Percentiles rank a stretch among this genome's conserved stretches.
Evolutionary conservation across 1,140 invertebrate genomes (phyloP).

Genomic region (Ooceraea biroi): DNA sequence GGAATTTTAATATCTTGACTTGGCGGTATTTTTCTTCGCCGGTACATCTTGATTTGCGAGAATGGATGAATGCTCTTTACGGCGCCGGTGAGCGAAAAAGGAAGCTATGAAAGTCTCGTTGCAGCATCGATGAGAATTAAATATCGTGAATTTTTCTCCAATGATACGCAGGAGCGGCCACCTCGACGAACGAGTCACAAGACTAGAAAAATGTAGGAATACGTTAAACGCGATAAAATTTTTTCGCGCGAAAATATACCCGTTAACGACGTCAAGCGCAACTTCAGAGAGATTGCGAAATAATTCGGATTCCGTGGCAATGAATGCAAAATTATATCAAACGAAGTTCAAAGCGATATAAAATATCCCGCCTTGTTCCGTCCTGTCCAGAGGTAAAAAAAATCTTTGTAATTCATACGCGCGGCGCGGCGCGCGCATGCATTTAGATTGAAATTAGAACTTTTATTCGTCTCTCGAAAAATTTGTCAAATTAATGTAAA

Average conservation of each 20-base stretch:
- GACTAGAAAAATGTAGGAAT: constrained; percentile 60
- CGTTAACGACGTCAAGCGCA: constrained; percentile 61
- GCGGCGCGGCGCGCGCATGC: background rate
- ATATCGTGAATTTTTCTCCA: constrained; percentile 64
- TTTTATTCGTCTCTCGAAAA: constrained; percentile 56
- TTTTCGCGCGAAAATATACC: constrained; percentile 61
- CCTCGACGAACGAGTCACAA: constrained; percentile 26
- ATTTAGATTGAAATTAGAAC: constrained; percentile 57
- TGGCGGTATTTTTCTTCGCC: constrained; percentile 63
- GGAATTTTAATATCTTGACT: constrained; percentile 73
- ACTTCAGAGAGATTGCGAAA: constrained; percentile 63
- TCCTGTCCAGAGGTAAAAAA: constrained; percentile 37
- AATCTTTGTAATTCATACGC: constrained; percentile 54
- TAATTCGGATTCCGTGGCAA: constrained; percentile 60
- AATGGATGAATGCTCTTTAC: constrained; percentile 39
- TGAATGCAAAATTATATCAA: constrained; percentile 63
- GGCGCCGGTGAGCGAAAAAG: constrained; percentile 28
- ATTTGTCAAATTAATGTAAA: constrained; percentile 51
- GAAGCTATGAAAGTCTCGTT: constrained; percentile 44
- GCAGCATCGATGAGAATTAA: constrained; percentile 49
- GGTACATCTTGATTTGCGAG: constrained; percentile 49
- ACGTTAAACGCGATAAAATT: constrained; percentile 61
- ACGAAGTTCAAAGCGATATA: constrained; percentile 62
- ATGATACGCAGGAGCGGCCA: constrained; percentile 33
- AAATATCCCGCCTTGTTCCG: constrained; percentile 46